Evolutionary conservation across 1,140 invertebrate genomes (phyloP).

Genomic region (Drepana arcuata): DNA sequence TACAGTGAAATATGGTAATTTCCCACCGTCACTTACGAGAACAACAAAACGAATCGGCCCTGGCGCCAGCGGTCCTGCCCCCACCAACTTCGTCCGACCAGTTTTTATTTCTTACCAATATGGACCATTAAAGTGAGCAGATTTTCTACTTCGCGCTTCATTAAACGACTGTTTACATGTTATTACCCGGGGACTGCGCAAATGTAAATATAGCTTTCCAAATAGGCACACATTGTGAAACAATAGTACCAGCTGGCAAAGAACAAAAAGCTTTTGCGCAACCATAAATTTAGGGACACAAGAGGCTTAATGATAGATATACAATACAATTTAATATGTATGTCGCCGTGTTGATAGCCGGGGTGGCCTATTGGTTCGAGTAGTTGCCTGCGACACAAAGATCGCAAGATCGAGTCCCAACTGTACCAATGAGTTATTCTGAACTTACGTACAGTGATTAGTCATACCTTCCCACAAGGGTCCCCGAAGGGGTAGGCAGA

Average conservation of each 20-base stretch:
- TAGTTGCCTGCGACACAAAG: no score
- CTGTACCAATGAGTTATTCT: no score
- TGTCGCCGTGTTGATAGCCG: no score
- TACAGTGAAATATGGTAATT: slow-evolving; percentile 33
- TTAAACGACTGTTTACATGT: slow-evolving; percentile 4
- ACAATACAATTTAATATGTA: not conserved
- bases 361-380: no score
- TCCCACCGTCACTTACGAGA: slow-evolving; percentile 11
- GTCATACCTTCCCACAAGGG: no score
- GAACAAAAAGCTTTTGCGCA: slow-evolving; percentile 9
- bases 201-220: slow-evolving; percentile 1
- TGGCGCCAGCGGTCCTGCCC: slow-evolving; percentile 31
- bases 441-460: no score
- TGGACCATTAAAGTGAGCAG: slow-evolving; percentile 25
- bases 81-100: slow-evolving; percentile 27
- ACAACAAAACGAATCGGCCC: slow-evolving; percentile 14
- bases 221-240: not conserved
- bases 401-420: no score
- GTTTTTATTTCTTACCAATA: slow-evolving; percentile 37
- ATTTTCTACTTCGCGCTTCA: slow-evolving; percentile 23
- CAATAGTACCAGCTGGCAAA: slow-evolving; percentile 1
- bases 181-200: not conserved
- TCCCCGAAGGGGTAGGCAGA: no score
- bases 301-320: no score
- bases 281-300: no score